Base-by-base conservation (phyloP, 2,113 vertebrate genomes). In the Synodontis membranacea region DNA sequence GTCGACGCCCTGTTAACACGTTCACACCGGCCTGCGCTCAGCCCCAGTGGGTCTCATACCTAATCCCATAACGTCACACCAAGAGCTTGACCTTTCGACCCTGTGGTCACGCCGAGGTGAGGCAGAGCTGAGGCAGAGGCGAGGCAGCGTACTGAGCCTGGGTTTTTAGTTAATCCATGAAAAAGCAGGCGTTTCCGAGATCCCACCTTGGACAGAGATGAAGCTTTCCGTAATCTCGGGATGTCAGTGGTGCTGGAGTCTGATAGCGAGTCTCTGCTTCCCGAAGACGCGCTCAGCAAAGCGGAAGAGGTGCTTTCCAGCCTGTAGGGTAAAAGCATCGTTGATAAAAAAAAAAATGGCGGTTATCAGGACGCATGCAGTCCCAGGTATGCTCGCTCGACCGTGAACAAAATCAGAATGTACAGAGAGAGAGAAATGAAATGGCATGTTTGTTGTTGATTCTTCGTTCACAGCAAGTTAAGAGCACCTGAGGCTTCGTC, bases 1-100 rank as follows among this genome's bases (percentile, higher is more conserved):
- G 70, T 62, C 54, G 2, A 75, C 19, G 2, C 52, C 28, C 23
- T 56, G 68, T 60, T 75, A 58, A 75, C 56, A 76, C 10, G 12
- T 85, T 78, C 74, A 78, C 84, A 76, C 84, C 72, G 44, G 70
- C 52, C 37, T 3, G 25, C n/a, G 83, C 72, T 64, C 21, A 31
- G 39, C 54, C 54, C 31, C 19, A 17, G 42, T 34, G 84, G 37
- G 17, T 76, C 31, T 58, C 72, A 4, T 7, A 12, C 34, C 50
- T 44, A 75, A 84, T 34, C 70, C 42, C 42, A 15, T 48, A 48
- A 64, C 15, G 78, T 34, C 39, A 62, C 72, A 46, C 3, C 5
- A 1, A 62, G n/a, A 56, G 54, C 46, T n/a, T 85, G 37, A 83
- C 83, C 52, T 58, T 17, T 37, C 3, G 2, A 31, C 31, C 10